Evolutionary conservation across 2,113 vertebrate species (phyloP).

Genomic region (Notarius lentiginosus): DNA sequence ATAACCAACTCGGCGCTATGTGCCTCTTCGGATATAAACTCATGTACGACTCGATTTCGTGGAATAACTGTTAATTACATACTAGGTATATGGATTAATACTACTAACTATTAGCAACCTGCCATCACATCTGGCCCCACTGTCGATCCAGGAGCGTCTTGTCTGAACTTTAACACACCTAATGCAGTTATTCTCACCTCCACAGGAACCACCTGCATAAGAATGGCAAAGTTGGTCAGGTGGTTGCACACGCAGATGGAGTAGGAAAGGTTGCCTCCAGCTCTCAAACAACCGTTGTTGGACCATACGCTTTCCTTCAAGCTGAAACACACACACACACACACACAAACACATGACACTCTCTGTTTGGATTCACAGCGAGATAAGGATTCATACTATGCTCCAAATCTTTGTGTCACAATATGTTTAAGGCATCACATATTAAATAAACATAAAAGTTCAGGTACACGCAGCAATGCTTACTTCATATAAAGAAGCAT

Average conservation of each 20-base stretch:
- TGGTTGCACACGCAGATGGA: conserved; percentile 91
- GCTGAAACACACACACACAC: conserved; percentile 64
- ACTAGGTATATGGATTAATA: too few relatives aligned
- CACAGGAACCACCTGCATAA: conserved; percentile 96
- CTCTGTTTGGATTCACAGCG: background rate
- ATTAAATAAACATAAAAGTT: background rate
- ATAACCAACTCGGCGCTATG: too few relatives aligned
- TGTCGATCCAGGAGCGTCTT: too few relatives aligned
- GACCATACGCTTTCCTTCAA: conserved; percentile 87
- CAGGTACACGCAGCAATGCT: background rate
- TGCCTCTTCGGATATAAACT: too few relatives aligned
- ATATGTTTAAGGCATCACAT: background rate
- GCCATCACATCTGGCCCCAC: too few relatives aligned
- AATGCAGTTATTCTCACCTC: conserved; percentile 75
- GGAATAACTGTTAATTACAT: too few relatives aligned
- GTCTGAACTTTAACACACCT: too few relatives aligned
- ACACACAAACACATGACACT: conserved; percentile 23
- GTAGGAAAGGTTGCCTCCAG: conserved; percentile 80
- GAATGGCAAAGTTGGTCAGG: conserved; percentile 96
- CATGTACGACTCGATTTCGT: too few relatives aligned
- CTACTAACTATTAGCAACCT: too few relatives aligned
- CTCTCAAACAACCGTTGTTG: conserved; percentile 80
- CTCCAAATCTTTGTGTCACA: background rate
- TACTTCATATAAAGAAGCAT: background rate
- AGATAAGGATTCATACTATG: too few relatives aligned